Evolutionary conservation across 30 jellyfish, hydroid and myxozoan genomes (phyloP).

Genomic region (Catostylus mosaicus): DNA sequence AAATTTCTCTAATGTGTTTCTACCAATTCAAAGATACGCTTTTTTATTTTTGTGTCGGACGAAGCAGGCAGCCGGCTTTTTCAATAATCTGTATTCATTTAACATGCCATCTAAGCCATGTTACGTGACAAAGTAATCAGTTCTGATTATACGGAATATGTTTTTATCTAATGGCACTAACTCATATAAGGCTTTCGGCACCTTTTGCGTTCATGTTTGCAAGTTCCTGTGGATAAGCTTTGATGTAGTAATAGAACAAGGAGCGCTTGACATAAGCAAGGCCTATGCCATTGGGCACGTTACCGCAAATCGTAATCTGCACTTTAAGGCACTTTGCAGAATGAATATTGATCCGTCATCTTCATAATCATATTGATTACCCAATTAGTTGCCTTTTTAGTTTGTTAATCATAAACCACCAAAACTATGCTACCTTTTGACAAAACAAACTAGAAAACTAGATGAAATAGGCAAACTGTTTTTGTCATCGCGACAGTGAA

Average conservation of each 20-base stretch:
- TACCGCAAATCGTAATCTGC: slow-evolving; percentile 10
- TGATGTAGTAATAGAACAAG: background rate
- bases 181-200: background rate
- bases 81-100: too few relatives aligned
- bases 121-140: background rate
- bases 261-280: background rate
- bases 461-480: background rate
- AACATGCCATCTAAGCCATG: background rate
- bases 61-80: too few relatives aligned
- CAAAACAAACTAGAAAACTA: background rate
- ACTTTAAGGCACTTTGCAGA: background rate
- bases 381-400: slow-evolving; percentile 3
- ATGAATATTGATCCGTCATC: slow-evolving; percentile 21
- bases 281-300: background rate
- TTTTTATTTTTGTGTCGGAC: too few relatives aligned
- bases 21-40: too few relatives aligned
- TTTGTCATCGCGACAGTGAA: background rate
- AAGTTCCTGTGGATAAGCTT: slow-evolving; percentile 11
- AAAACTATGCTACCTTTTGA: slow-evolving; percentile 6
- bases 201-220: background rate
- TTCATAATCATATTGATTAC: slow-evolving; percentile 11
- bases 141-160: background rate
- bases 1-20: too few relatives aligned
- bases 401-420: slow-evolving; percentile 18
- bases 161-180: background rate